Conservation (phyloP, 2,888 invertebrate species). For the Aelia acuminata region DNA sequence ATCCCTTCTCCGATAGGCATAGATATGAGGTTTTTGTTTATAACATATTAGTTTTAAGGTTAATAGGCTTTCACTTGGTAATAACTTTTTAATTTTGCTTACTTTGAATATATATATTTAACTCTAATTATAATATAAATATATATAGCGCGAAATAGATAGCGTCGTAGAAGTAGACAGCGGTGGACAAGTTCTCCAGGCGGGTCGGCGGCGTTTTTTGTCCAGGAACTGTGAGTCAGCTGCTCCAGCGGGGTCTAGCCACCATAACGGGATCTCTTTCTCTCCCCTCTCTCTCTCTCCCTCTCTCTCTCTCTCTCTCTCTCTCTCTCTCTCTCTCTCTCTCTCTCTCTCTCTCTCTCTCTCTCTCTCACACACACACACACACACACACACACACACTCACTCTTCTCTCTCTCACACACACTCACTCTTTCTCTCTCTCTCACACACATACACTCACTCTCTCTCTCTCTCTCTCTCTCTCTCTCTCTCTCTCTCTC, state of each 20-base stretch:
- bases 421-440: background rate
- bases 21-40: too few relatives aligned
- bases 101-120: too few relatives aligned
- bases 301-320: background rate
- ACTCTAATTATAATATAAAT: background rate
- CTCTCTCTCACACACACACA: too few relatives aligned
- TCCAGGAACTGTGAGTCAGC: constrained; percentile 11
- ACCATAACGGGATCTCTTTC: background rate
- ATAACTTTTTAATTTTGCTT: too few relatives aligned
- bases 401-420: too few relatives aligned
- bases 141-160: background rate
- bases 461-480: background rate
- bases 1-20: too few relatives aligned
- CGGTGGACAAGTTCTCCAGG: background rate
- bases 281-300: background rate
- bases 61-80: too few relatives aligned
- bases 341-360: too few relatives aligned
- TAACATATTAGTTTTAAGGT: too few relatives aligned
- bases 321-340: background rate
- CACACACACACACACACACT: too few relatives aligned
- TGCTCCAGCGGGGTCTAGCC: background rate
- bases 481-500: constrained; percentile 21
- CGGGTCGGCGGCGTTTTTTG: background rate
- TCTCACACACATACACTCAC: too few relatives aligned
- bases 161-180: background rate